A percentile compares a stretch with the other conserved stretches of the same genome.
phyloP scores from a whole-genome alignment of 23 tunicate species.

The Ciona savignyi region DNA sequence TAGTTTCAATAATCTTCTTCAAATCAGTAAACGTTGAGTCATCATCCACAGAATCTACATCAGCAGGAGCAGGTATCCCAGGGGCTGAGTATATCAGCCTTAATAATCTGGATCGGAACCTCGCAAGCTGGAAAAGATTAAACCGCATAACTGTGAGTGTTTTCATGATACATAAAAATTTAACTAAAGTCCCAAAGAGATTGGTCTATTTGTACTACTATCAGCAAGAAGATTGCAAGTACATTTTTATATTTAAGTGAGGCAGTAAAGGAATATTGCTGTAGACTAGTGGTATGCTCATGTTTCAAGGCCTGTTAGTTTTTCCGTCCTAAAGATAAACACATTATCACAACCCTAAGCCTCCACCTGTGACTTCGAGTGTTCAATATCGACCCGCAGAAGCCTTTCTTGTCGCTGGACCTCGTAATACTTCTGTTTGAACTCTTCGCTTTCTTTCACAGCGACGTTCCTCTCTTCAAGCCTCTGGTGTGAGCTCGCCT shows the following conservation, averaged over 20 bases:
- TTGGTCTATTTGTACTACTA: too few relatives aligned
- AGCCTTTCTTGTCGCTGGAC: slow-evolving; percentile 65
- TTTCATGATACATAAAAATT: too few relatives aligned
- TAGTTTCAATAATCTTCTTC: slow-evolving; percentile 36
- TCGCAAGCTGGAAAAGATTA: slow-evolving; percentile 20
- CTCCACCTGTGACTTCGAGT: slow-evolving; percentile 32
- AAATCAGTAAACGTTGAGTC: slow-evolving; percentile 27
- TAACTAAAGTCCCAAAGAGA: too few relatives aligned
- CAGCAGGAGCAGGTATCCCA: slow-evolving; percentile 56
- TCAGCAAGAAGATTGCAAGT: too few relatives aligned
- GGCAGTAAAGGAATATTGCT: too few relatives aligned
- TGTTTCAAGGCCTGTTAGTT: too few relatives aligned
- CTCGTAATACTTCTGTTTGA: slow-evolving; percentile 48
- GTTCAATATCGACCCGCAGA: slow-evolving; percentile 72
- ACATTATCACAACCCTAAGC: not conserved
- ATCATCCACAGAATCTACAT: slow-evolving; percentile 43
- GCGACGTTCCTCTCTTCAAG: slow-evolving; percentile 15
- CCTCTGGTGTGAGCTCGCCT: slow-evolving; percentile 12
- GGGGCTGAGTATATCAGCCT: slow-evolving; percentile 44
- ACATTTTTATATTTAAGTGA: too few relatives aligned
- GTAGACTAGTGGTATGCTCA: too few relatives aligned
- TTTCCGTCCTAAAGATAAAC: too few relatives aligned
- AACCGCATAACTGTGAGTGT: too few relatives aligned
- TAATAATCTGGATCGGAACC: slow-evolving; percentile 45
- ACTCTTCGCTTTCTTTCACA: slow-evolving; percentile 25